A percentile compares a stretch with the other conserved stretches of the same genome.
These are phyloP conservation scores for Leucoma salicis DNA, from an alignment of 2,888 invertebrate species.

Conservation along the genomic window DNA sequence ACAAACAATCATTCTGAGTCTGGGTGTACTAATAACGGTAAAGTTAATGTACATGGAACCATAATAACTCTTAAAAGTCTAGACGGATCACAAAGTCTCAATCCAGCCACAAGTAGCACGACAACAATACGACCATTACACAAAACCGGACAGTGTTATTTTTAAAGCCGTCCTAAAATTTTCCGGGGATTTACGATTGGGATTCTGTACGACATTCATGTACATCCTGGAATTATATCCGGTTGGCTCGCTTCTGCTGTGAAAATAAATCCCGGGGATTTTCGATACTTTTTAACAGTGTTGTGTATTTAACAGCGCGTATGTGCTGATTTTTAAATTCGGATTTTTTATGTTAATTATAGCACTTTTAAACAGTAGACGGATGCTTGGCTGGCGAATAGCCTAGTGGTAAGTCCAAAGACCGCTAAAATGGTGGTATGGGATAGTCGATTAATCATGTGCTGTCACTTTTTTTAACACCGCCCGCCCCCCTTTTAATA, in stretches of 20 bases:
- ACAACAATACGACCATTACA: constrained; percentile 11
- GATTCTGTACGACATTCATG: constrained; percentile 15
- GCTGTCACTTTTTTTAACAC: no score
- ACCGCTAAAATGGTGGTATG: no score
- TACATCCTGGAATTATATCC: constrained; percentile 30
- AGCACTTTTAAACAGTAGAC: no score
- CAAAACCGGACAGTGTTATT: constrained; percentile 23
- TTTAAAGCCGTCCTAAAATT: constrained; percentile 31
- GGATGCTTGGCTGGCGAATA: no score
- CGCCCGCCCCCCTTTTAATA: no score
- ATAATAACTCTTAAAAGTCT: constrained; percentile 34
- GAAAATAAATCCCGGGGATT: constrained; percentile 25
- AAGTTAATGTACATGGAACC: constrained; percentile 29
- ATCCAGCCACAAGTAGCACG: constrained; percentile 15
- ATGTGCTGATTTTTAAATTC: no score
- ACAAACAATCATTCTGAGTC: no score
- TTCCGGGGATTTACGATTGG: constrained; percentile 26
- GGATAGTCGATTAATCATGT: no score
- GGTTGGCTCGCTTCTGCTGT: constrained; percentile 24
- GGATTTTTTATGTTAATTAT: no score
- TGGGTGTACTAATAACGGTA: no score
- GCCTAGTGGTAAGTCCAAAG: no score
- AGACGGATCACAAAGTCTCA: constrained; percentile 32
- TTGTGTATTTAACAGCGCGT: no score
- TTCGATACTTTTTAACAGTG: constrained; percentile 9